These are phyloP conservation scores for Troides oblongomaculatus DNA, from an alignment of 2,888 invertebrate species.

Conservation along the genomic window DNA sequence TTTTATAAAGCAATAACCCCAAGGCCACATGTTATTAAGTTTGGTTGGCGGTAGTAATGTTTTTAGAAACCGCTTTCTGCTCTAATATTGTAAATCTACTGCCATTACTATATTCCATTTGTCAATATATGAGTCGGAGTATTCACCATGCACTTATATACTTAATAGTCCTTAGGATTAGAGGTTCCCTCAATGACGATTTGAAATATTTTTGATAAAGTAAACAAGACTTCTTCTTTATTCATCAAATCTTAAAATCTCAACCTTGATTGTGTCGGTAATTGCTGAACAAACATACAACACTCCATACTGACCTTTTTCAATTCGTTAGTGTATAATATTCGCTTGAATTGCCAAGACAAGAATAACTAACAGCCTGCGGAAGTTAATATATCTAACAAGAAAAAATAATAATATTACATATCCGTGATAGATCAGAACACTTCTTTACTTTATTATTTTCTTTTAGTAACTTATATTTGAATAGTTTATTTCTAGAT, in stretches of 20 bases:
- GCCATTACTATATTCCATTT: no score
- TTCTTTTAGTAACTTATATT: no score
- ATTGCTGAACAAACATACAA: conserved; percentile 62
- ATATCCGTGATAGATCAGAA: conserved; percentile 1
- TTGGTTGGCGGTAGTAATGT: no score
- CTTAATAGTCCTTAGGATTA: not conserved
- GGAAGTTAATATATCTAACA: conserved; percentile 17
- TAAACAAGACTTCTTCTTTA: conserved; percentile 34
- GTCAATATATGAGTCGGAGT: no score
- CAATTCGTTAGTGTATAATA: conserved; percentile 55
- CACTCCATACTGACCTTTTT: conserved; percentile 62
- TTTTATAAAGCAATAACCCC: no score
- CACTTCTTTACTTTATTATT: not conserved
- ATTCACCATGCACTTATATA: no score
- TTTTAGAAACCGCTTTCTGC: no score
- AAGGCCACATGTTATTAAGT: no score
- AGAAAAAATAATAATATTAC: not conserved
- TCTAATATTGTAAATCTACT: no score
- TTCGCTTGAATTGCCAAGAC: conserved; percentile 43
- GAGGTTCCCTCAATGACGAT: not conserved
- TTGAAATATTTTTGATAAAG: conserved; percentile 8
- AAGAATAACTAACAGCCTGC: conserved; percentile 28
- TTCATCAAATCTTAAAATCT: conserved; percentile 36
- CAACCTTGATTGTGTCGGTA: conserved; percentile 59
- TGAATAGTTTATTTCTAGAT: not conserved